These are phyloP conservation scores for Cryptosula pallasiana DNA, from an alignment of 2,888 invertebrate species.

Conservation along the genomic window DNA sequence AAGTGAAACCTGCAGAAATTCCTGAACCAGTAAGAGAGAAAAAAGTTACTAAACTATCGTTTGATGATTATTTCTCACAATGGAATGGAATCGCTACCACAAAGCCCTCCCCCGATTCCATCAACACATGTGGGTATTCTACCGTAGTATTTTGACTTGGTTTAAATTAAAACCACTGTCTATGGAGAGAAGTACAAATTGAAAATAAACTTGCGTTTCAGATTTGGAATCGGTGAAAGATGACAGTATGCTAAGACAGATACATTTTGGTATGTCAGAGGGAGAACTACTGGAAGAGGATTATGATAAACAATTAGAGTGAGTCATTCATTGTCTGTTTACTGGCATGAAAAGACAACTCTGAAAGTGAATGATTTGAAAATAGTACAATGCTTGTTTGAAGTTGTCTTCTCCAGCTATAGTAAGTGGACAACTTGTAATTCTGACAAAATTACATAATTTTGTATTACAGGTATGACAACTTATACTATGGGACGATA, in stretches of 20 bases:
- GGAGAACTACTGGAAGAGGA: conserved; percentile 43
- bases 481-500: not conserved
- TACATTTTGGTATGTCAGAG: conserved; percentile 41
- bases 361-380: too few relatives aligned
- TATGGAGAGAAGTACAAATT: too few relatives aligned
- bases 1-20: conserved; percentile 26
- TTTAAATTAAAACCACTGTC: too few relatives aligned
- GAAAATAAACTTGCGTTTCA: too few relatives aligned
- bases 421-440: too few relatives aligned
- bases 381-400: too few relatives aligned
- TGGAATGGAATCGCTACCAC: conserved; percentile 51
- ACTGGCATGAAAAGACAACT: too few relatives aligned
- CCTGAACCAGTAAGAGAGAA: conserved; percentile 26
- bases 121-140: conserved; percentile 13
- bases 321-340: too few relatives aligned
- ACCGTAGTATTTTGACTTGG: too few relatives aligned
- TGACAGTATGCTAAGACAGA: conserved; percentile 37
- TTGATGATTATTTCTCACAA: conserved; percentile 47
- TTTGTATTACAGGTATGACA: conserved; percentile 18
- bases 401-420: too few relatives aligned
- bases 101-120: conserved; percentile 32
- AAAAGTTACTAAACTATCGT: conserved; percentile 39
- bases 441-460: too few relatives aligned
- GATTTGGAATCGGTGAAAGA: conserved; percentile 41
- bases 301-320: conserved; percentile 43